Evolutionary conservation across 2,797 vertebrate species (phyloP).

Genomic region (Channallabes apus): DNA sequence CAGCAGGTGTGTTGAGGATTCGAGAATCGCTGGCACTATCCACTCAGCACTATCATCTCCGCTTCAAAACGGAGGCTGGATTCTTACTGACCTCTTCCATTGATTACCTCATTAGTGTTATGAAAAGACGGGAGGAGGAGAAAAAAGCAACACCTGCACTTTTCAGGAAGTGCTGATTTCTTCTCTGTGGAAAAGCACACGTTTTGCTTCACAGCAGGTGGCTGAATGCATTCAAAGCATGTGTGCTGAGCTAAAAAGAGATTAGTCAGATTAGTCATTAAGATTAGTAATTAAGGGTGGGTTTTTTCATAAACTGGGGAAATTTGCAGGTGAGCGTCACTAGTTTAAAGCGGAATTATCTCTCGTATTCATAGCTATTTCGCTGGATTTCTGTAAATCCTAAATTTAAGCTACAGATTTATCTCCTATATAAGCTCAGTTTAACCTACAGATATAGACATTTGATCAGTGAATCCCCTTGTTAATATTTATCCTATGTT

Average conservation of each 20-base stretch:
- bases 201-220: slow-evolving; percentile 62
- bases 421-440: slow-evolving; percentile 46
- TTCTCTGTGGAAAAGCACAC: slow-evolving; percentile 50
- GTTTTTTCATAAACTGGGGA: slow-evolving; percentile 52
- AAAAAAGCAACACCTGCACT: slow-evolving; percentile 69
- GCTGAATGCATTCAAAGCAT: slow-evolving; percentile 47
- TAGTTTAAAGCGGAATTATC: slow-evolving; percentile 13
- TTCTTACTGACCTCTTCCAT: slow-evolving; percentile 63
- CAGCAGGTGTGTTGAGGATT: slow-evolving; percentile 65
- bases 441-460: slow-evolving; percentile 49
- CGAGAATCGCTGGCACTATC: neutral
- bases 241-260: slow-evolving; percentile 54
- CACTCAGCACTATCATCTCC: slow-evolving; percentile 38
- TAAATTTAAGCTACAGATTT: slow-evolving; percentile 33
- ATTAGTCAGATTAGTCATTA: slow-evolving; percentile 53
- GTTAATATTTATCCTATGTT: slow-evolving; percentile 51
- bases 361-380: slow-evolving; percentile 14
- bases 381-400: slow-evolving; percentile 17
- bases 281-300: slow-evolving; percentile 30
- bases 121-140: slow-evolving; percentile 31
- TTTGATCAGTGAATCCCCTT: slow-evolving; percentile 56
- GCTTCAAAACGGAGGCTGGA: slow-evolving; percentile 19
- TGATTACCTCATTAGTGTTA: slow-evolving; percentile 70
- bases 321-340: slow-evolving; percentile 15
- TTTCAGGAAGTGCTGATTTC: slow-evolving; percentile 53